Percentiles rank a stretch among this genome's conserved stretches.
These are phyloP conservation scores for Agapornis canus DNA, from an alignment of 2,797 vertebrate species.

Conservation along the genomic window DNA sequence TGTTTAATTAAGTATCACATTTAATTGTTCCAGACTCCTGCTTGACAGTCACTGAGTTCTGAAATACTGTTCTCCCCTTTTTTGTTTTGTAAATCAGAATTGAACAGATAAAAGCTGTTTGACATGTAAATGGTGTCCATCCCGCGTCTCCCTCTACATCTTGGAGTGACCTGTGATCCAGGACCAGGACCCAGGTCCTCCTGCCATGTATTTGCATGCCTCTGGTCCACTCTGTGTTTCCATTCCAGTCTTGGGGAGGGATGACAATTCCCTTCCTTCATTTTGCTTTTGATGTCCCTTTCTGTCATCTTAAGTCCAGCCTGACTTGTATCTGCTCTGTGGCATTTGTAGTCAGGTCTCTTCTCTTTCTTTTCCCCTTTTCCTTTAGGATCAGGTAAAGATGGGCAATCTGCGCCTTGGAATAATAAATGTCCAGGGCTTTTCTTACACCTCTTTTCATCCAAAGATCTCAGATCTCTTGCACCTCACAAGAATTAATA, in stretches of 20 bases:
- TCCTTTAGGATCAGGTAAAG: neutral
- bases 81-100: neutral
- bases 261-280: neutral
- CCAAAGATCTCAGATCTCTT: neutral
- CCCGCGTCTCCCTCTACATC: neutral
- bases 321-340: neutral
- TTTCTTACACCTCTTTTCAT: neutral
- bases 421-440: neutral
- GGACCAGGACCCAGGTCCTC: neutral
- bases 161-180: neutral
- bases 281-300: neutral
- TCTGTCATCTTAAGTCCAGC: neutral
- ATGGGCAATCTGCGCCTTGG: neutral
- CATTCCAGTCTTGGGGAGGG: neutral
- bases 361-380: neutral
- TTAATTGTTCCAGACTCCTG: constrained; percentile 61
- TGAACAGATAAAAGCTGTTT: neutral
- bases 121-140: neutral
- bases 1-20: constrained; percentile 74
- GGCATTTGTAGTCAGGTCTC: neutral
- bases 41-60: neutral
- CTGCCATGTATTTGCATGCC: neutral
- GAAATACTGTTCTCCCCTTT: neutral
- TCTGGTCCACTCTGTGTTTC: neutral
- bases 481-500: constrained; percentile 12